Evolutionary conservation across 2,888 invertebrate species (phyloP).

Genomic region (Lamellibrachia satsuma): DNA sequence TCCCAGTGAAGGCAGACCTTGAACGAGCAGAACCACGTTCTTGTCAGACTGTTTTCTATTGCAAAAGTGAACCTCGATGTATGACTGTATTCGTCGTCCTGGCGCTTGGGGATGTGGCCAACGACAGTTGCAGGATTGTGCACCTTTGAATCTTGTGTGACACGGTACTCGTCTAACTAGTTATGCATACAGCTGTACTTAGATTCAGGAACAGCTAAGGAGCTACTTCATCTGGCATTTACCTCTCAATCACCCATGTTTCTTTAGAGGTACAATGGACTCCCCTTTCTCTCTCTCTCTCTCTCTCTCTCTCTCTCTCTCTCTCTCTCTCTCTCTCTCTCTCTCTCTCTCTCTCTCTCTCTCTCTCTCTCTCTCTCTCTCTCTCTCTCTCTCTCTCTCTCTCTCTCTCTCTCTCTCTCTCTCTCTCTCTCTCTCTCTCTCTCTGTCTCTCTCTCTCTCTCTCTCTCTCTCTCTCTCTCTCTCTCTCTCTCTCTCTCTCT

Average conservation of each 20-base stretch:
- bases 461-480: too few relatives aligned
- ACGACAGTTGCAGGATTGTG: too few relatives aligned
- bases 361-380: background rate
- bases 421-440: too few relatives aligned
- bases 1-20: background rate
- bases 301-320: background rate
- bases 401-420: background rate
- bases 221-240: background rate
- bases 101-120: too few relatives aligned
- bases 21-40: background rate
- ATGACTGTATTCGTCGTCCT: background rate
- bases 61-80: background rate
- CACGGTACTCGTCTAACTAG: too few relatives aligned
- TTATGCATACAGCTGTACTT: too few relatives aligned
- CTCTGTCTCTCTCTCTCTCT: too few relatives aligned
- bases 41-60: background rate
- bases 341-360: conserved; percentile 1
- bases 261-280: background rate
- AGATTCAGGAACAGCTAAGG: too few relatives aligned
- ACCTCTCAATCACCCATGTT: background rate
- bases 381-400: background rate
- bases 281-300: conserved; percentile 1
- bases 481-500: too few relatives aligned
- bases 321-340: background rate
- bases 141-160: too few relatives aligned